Evolutionary conservation across 1,140 invertebrate species (phyloP), one percentile per base, ranked within the genome.

Genomic region (Drusus annulatus): DNA sequence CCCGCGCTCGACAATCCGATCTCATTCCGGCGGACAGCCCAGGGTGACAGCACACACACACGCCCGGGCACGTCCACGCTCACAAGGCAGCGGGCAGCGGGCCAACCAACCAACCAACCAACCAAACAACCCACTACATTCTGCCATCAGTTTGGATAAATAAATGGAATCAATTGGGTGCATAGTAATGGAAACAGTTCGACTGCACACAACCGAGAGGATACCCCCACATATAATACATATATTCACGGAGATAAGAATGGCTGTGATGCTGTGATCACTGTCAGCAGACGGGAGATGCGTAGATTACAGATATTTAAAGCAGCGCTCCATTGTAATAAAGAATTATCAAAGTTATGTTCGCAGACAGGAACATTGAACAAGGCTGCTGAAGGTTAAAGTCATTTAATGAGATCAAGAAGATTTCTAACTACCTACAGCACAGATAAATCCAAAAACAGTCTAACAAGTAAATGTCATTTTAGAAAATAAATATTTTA

Each of bases 1-100:
- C 80, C 79, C 79, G 76, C 82, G 65, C 71, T 74, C 74, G 81
- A 82, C 81, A 82, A 78, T 79, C 79, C 82, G 79, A 83, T 83
- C 82, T 83, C 82, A 83, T 80, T 83, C 79, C 79, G 62, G 69
- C 76, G 71, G 79, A 83, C 79, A 79, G 82, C 71, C 81, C 73
- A 80, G 82, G 79, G 79, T 81, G 79, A 81, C 82, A 81, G 79
- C 75, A 76, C 58, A 51, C 36, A 54, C 54, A 75, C 71, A 58
- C 31, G 17, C 52, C 31, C 52, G n/a, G 23, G 10, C 2, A 13
- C 4, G 51, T n/a, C 1, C 51, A n/a, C 71, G 63, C 63, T 79
- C 82, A 76, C 69, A 60, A n/a, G 17, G 23, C 60, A 23, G 13
- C 45, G 69, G 13, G 19, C 19, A 54, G 25, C 17, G 36, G 68